Evolutionary conservation across 1,140 invertebrate species (phyloP).

Genomic region (Listronotus oregonensis): DNA sequence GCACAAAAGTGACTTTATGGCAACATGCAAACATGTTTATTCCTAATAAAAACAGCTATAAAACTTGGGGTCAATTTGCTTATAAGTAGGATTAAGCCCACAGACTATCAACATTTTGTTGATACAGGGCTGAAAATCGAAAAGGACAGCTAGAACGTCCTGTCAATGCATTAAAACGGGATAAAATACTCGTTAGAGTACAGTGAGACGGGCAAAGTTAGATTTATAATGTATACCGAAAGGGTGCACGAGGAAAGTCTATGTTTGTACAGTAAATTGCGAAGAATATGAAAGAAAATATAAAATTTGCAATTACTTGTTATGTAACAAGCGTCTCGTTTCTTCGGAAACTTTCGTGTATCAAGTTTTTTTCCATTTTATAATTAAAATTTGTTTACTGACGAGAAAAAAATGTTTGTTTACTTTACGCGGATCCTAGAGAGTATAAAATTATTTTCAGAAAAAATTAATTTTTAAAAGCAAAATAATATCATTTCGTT

Average conservation of each 20-base stretch:
- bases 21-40: too few relatives aligned
- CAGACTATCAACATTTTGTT: not conserved
- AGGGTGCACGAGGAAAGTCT: constrained; percentile 36
- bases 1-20: too few relatives aligned
- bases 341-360: not conserved
- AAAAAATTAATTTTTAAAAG: too few relatives aligned
- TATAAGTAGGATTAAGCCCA: not conserved
- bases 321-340: not conserved
- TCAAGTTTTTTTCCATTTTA: too few relatives aligned
- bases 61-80: too few relatives aligned
- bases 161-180: constrained; percentile 16
- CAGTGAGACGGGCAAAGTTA: constrained; percentile 37
- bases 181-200: constrained; percentile 36
- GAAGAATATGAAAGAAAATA: constrained; percentile 38
- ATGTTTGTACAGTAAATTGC: constrained; percentile 38
- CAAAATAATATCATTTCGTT: too few relatives aligned
- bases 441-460: too few relatives aligned
- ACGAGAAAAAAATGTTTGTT: too few relatives aligned
- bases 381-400: too few relatives aligned
- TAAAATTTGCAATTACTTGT: constrained; percentile 20
- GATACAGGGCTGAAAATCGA: constrained; percentile 30
- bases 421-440: too few relatives aligned
- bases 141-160: constrained; percentile 18
- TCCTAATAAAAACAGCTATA: too few relatives aligned
- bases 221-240: constrained; percentile 42